Evolutionary conservation across 2,888 invertebrate genomes (phyloP), one percentile per base, ranked within the genome.

Genomic region (Torymus auratus): DNA sequence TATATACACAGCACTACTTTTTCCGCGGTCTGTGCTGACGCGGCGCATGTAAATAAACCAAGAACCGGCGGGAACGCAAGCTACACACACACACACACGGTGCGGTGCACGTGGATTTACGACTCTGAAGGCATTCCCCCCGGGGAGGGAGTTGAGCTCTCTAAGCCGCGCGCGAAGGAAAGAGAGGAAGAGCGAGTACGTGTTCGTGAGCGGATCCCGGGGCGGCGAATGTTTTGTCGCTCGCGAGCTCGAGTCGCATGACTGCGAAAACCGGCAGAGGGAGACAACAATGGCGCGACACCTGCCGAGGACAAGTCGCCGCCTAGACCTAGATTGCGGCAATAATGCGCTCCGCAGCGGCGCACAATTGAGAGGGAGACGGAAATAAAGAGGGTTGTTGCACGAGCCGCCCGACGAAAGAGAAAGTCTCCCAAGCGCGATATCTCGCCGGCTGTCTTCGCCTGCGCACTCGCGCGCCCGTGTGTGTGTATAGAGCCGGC

Each of bases 261-360:
- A 85, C 85, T 83, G 84, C 83, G 84, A 82, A 83, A 79, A 82
- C 84, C 73, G 69, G 13, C 11, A 20, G 17, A 11, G 17, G 13
- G 28, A 62, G 67, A 68, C 85, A 87, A 88, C 87, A 88, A 88
- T 88, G 84, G 86, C 86, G 84, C 84, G 86, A 87, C 87, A 88
- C 86, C 87, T 87, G 87, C 84, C 83, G 84, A 85, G 86, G 84
- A 84, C 86, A 85, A 83, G 85, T 17, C 52, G 70, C 80, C 83
- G 86, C 86, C 88, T 88, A 88, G 88, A 88, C 87, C 88, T 87
- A 88, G 86, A 88, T 88, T 87, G 85, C 87, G 84, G 86, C 86
- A 87, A 88, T 87, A 85, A 88, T 83, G 85, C 84, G 82, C 83
- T 80, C 83, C 82, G 3, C 65, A 41, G 10, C 65, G 65, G 52